These are phyloP conservation scores for Drosophila prosaltans DNA, from an alignment of 1,140 invertebrate species.

Conservation along the genomic window DNA sequence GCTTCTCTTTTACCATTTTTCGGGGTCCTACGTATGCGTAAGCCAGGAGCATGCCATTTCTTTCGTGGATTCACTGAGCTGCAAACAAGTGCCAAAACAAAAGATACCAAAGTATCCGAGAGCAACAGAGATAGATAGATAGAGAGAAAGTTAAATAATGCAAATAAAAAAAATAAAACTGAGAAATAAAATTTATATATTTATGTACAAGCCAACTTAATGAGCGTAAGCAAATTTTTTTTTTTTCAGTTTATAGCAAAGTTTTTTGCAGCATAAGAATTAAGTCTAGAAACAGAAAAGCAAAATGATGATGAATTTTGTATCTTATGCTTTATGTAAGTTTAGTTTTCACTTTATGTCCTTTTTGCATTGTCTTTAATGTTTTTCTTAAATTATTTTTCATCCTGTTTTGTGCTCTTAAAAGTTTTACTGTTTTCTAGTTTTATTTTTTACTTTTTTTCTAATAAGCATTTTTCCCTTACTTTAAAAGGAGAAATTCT, in stretches of 20 bases:
- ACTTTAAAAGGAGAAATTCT: too few species aligned
- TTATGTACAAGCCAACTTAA: slow-evolving; percentile 30
- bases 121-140: neutral
- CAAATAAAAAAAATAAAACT: slow-evolving; percentile 13
- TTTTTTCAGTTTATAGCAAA: slow-evolving; percentile 2
- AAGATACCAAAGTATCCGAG: slow-evolving; percentile 35
- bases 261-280: slow-evolving; percentile 1
- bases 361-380: neutral
- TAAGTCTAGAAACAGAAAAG: neutral
- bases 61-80: slow-evolving; percentile 42
- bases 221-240: slow-evolving; percentile 34
- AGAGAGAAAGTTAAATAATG: slow-evolving; percentile 21
- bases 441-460: neutral
- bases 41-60: slow-evolving; percentile 27
- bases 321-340: neutral
- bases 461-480: too few species aligned
- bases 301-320: neutral
- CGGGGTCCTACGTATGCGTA: slow-evolving; percentile 27
- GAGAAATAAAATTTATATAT: slow-evolving; percentile 44
- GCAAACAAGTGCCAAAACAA: slow-evolving; percentile 35
- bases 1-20: slow-evolving; percentile 22
- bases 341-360: neutral
- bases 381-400: too few species aligned
- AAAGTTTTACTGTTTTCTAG: neutral
- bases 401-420: neutral